Evolutionary conservation across 2,113 vertebrate genomes (phyloP).

Genomic region (Willisornis vidua): DNA sequence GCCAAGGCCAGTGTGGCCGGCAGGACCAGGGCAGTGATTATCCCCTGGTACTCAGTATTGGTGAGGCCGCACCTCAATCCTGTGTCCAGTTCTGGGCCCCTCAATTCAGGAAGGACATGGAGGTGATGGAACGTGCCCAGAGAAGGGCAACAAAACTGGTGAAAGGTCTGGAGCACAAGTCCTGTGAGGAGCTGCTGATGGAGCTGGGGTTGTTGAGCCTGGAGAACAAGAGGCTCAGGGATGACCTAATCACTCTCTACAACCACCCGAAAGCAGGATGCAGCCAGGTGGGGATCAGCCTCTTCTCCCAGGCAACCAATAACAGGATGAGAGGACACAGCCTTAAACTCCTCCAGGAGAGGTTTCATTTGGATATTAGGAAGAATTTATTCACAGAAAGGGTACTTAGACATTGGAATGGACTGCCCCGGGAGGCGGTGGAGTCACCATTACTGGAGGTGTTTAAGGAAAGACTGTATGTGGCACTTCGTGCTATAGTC

Average conservation of each 20-base stretch:
- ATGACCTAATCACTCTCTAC: neutral
- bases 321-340: neutral
- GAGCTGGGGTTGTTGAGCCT: neutral
- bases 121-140: neutral
- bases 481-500: neutral
- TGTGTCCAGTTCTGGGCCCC: neutral
- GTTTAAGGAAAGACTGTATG: neutral
- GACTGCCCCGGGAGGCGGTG: neutral
- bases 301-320: neutral
- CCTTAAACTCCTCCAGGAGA: rapidly evolving
- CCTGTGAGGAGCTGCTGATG: neutral
- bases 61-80: neutral
- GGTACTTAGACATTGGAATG: neutral
- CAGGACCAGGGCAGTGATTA: neutral
- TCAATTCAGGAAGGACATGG: neutral
- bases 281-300: neutral
- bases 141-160: neutral
- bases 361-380: neutral
- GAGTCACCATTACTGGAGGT: neutral
- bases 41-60: neutral
- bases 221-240: neutral
- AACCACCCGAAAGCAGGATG: neutral
- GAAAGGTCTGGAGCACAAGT: neutral
- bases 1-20: neutral
- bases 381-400: neutral